Conservation (phyloP, 2,888 invertebrate genomes). For the Romanomermis culicivorax region DNA sequence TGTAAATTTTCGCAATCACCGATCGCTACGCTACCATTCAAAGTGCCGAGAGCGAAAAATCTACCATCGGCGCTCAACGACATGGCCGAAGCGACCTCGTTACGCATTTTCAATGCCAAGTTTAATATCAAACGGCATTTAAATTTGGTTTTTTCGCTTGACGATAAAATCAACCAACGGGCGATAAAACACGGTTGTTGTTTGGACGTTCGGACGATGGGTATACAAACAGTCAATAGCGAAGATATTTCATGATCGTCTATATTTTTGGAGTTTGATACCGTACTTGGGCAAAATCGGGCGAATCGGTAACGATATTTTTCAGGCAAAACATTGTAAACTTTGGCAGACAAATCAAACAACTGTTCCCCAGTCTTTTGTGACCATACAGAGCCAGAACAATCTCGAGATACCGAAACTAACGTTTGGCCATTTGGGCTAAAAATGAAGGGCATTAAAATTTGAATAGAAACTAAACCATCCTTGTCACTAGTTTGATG, state of each 20-base stretch:
- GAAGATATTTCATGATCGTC: neutral
- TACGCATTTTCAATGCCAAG: neutral
- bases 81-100: conserved; percentile 17
- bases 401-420: neutral
- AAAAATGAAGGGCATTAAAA: too few species aligned
- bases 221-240: neutral
- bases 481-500: too few species aligned
- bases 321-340: neutral
- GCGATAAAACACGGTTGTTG: neutral
- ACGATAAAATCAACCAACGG: conserved; percentile 4
- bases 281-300: neutral
- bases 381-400: neutral
- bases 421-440: neutral
- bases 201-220: neutral
- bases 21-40: conserved; percentile 32
- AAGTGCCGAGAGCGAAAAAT: conserved; percentile 49
- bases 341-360: neutral
- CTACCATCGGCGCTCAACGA: conserved; percentile 52
- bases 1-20: conserved; percentile 10
- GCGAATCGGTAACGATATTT: conserved; percentile 1
- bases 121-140: too few species aligned
- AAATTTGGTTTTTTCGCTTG: too few species aligned
- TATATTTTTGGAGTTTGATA: neutral
- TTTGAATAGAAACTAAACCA: too few species aligned
- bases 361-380: neutral